Base-by-base conservation (phyloP, 2,888 invertebrate genomes). In the Hirudinaria manillensis region DNA sequence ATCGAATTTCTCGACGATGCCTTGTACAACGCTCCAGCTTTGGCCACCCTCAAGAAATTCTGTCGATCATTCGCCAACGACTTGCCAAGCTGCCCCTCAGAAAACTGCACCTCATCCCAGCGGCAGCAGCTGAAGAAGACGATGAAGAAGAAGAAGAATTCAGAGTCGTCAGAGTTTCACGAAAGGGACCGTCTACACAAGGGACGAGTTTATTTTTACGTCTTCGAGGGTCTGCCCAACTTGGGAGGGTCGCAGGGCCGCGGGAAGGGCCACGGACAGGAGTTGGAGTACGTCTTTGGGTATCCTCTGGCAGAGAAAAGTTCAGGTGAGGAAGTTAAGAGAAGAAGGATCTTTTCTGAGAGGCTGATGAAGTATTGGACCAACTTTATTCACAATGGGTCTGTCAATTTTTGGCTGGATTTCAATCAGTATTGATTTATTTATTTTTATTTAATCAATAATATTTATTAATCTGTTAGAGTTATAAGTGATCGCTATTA, bases 1-100 rank as follows among this genome's bases (percentile, higher is more conserved):
- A 45, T 72, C 3, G 61, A 70, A 32, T 66, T 75, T 66, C 56
- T 70, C 13, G 75, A 72, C 32, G 75, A 75, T 51, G 71, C 72
- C 16, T 55, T 72, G 10, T 72, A 45, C 34, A 72, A 71, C 36
- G 75, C 75, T 2, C 75, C 75, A 27, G 61, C 66, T 19, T 24
- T 75, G 29, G 56, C 38, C 32, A 36, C 29, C 36, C 36, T 73
- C 21, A 55, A 61, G 21, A 29, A 29, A 21, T 34, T 72, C 27
- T 19, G 53, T 19, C 3, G 27, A 32, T 7, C 21, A 24, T 71
- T 6, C 13, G 10, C 7, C 61, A 29, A 1, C 10, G 29, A 29
- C 2, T 29, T 10, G 7, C n/a, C 61, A 29, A 61, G 10, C 24
- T 24, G 29, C n/a, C 29, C 24, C 61, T 19, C 3, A 24, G n/a